A percentile compares a stretch with the other conserved stretches of the same genome.
Conservation (phyloP, 2,113 vertebrate species). For the Hippopotamus amphibius region DNA sequence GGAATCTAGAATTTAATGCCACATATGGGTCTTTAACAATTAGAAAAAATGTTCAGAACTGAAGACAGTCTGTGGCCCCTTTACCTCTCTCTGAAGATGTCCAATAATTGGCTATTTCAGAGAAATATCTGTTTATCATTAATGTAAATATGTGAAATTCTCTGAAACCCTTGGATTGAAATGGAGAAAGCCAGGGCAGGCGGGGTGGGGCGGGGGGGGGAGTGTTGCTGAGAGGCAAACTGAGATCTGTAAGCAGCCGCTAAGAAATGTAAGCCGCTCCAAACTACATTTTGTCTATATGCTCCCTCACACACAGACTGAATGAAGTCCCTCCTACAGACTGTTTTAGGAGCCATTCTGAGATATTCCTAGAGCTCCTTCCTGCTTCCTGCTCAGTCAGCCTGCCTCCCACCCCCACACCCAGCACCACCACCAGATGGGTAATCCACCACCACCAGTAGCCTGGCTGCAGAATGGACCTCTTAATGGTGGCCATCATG, state of each 20-base stretch:
- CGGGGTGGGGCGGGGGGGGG: background rate
- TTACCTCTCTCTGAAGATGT: background rate
- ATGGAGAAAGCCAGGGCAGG: background rate
- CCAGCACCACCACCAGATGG: background rate
- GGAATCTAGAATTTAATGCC: slow-evolving; percentile 17
- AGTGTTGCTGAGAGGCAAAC: background rate
- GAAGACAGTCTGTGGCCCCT: background rate
- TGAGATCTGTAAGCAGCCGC: background rate
- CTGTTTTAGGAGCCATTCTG: background rate
- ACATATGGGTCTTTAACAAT: background rate
- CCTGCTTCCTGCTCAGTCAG: background rate
- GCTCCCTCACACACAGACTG: background rate
- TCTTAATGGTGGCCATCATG: background rate
- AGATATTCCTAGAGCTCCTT: background rate
- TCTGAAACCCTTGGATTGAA: slow-evolving; percentile 47
- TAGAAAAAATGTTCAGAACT: background rate
- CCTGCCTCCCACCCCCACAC: background rate
- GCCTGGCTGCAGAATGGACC: background rate
- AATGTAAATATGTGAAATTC: slow-evolving; percentile 20
- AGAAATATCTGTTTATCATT: slow-evolving; percentile 41
- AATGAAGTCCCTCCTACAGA: background rate
- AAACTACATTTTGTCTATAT: background rate
- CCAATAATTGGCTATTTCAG: slow-evolving; percentile 15
- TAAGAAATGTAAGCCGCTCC: slow-evolving; percentile 3
- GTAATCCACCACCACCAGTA: background rate